Evolutionary conservation across 2,113 vertebrate genomes (phyloP), one percentile per base, ranked within the genome.

Genomic region (Malurus elegans): DNA sequence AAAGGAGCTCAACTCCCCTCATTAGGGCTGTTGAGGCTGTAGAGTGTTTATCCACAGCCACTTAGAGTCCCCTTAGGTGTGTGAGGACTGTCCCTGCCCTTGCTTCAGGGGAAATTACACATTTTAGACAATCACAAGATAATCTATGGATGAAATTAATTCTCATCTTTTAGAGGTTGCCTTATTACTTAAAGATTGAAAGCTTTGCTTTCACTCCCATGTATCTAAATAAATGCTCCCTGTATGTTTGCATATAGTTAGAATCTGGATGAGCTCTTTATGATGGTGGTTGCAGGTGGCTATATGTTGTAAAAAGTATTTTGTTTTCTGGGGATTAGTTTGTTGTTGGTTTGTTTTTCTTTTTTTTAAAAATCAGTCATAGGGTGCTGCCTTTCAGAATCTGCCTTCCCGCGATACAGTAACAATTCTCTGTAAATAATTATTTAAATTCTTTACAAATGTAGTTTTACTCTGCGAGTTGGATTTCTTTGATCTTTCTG

Each of bases 1-100:
- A 23, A 84, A 66, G 0, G 14, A 50, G 23, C 60, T 81, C 2
- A 6, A 6, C 29, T 29, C 2, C 12, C 45, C 38, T 69, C 0
- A 0, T 9, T 36, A 20, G 62, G 58, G 9, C 67, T 83, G 62
- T 15, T 32, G 5, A 2, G 3, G 28, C 57, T 16, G 51, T 18
- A 18, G 47, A 2, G 10, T 14, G 0, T 3, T 12, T 75, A 76
- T 58, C 44, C 38, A 28, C 0, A 7, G 60, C 61, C 42, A 14
- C 56, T 51, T 17, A 6, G 24, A 21, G 23, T 64, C 54, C 54
- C 32, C 24, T 31, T 18, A 25, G 3, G 13, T 29, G 40, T 17
- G 5, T 15, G n/a, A 79, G 48, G 56, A 3, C 24, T 69, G 36
- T 11, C 36, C 19, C 65, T 88, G 40, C 42, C 36, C 28, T 32